Conservation (phyloP, 2,888 invertebrate genomes). For the Tortrix viridana region DNA sequence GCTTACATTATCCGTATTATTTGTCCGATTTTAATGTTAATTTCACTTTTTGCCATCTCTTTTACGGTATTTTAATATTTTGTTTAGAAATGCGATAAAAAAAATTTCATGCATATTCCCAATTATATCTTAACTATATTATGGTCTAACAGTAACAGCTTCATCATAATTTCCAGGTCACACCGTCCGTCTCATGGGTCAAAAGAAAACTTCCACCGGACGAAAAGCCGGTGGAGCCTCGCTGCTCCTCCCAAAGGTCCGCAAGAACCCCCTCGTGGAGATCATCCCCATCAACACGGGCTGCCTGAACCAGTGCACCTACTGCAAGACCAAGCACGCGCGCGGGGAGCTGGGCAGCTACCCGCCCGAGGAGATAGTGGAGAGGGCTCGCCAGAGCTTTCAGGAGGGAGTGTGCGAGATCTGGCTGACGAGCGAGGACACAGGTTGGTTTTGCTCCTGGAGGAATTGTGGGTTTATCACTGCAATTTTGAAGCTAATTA, state of each 20-base stretch:
- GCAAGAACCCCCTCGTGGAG: constrained; percentile 98
- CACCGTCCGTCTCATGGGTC: constrained; percentile 89
- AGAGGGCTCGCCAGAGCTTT: constrained; percentile 93
- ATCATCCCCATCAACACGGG: constrained; percentile 98
- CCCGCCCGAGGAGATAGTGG: constrained; percentile 94
- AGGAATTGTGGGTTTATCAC: background rate
- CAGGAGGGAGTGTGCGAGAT: constrained; percentile 97
- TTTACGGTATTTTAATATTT: no score
- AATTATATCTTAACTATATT: no score
- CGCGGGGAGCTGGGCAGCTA: constrained; percentile 98
- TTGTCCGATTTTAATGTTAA: no score
- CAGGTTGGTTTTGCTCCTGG: constrained; percentile 82
- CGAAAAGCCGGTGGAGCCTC: constrained; percentile 94
- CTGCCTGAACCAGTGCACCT: constrained; percentile 98
- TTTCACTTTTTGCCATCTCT: no score
- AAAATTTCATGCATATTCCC: no score
- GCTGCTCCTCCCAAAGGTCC: constrained; percentile 94
- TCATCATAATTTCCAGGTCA: constrained; percentile 76
- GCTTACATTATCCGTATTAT: no score
- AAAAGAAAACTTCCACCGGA: constrained; percentile 91
- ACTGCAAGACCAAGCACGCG: constrained; percentile 99
- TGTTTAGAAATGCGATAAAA: no score
- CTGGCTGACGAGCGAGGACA: constrained; percentile 99
- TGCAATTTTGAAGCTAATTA: no score
- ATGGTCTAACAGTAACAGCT: no score